Percentiles rank a stretch among this genome's conserved stretches.
Evolutionary conservation across 2,888 invertebrate species (phyloP).

Genomic region (Caenorhabditis macrosperma): DNA sequence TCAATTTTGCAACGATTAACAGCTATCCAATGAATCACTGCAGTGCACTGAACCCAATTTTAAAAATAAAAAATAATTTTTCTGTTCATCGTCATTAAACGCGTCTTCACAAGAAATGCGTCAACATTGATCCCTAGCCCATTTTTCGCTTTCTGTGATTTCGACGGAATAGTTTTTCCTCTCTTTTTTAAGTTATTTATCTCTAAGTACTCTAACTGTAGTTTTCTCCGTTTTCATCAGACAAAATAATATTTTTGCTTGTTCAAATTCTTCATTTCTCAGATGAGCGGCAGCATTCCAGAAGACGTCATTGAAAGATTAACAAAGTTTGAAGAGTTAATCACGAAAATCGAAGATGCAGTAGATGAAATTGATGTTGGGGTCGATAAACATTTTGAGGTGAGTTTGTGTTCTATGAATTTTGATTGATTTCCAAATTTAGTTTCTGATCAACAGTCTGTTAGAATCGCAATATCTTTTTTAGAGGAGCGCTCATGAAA

Average conservation of each 20-base stretch:
- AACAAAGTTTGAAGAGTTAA: conserved; percentile 32
- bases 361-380: conserved; percentile 50
- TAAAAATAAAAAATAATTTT: no score
- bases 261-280: neutral
- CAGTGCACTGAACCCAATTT: no score
- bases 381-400: conserved; percentile 55
- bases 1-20: no score
- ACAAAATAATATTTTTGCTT: neutral
- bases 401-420: conserved; percentile 1
- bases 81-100: neutral
- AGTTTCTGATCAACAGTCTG: neutral
- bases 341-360: conserved; percentile 48
- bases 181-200: neutral
- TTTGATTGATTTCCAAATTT: neutral
- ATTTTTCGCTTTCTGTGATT: conserved; percentile 8
- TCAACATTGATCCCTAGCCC: neutral
- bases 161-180: conserved; percentile 2
- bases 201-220: neutral
- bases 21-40: no score
- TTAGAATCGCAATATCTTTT: conserved; percentile 6
- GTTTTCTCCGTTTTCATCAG: neutral
- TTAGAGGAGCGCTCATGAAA: conserved; percentile 52
- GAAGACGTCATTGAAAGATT: conserved; percentile 45
- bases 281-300: conserved; percentile 39
- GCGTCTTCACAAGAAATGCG: conserved; percentile 21